phyloP scores from a whole-genome alignment of 2,888 invertebrate species.

The Drosophila demipolita region DNA sequence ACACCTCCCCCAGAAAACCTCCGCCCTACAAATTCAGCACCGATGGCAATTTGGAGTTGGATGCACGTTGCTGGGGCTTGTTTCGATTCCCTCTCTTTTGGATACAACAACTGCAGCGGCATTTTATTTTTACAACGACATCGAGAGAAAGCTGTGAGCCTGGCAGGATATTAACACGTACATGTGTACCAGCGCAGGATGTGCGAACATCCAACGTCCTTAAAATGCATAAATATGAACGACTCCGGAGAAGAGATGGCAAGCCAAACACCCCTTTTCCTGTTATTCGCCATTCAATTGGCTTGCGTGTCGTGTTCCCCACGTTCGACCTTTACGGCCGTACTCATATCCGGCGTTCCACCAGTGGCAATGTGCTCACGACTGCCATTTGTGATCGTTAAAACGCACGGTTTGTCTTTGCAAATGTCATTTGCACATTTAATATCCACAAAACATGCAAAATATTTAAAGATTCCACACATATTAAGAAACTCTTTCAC shows the following conservation, averaged over 20 bases:
- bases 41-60: conserved; percentile 40
- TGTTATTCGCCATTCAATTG: conserved; percentile 49
- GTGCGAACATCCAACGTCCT: conserved; percentile 62
- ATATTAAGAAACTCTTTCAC: background rate
- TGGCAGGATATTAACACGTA: conserved; percentile 76
- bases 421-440: conserved; percentile 47
- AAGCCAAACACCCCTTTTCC: conserved; percentile 36
- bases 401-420: conserved; percentile 56
- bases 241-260: conserved; percentile 37
- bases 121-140: conserved; percentile 73
- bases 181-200: conserved; percentile 60
- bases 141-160: conserved; percentile 52
- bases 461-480: conserved; percentile 33
- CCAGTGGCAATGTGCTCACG: conserved; percentile 50
- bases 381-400: conserved; percentile 70
- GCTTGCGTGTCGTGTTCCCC: conserved; percentile 55
- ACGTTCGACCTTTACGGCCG: conserved; percentile 55
- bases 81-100: conserved; percentile 17
- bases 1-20: conserved; percentile 28
- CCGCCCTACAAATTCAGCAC: conserved; percentile 9
- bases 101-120: conserved; percentile 56
- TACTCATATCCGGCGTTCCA: conserved; percentile 40
- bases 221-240: conserved; percentile 69
- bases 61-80: conserved; percentile 51
- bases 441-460: conserved; percentile 61